Evolutionary conservation across 2,797 vertebrate genomes (phyloP), one percentile per base, ranked within the genome.

Genomic region (Gila robusta): DNA sequence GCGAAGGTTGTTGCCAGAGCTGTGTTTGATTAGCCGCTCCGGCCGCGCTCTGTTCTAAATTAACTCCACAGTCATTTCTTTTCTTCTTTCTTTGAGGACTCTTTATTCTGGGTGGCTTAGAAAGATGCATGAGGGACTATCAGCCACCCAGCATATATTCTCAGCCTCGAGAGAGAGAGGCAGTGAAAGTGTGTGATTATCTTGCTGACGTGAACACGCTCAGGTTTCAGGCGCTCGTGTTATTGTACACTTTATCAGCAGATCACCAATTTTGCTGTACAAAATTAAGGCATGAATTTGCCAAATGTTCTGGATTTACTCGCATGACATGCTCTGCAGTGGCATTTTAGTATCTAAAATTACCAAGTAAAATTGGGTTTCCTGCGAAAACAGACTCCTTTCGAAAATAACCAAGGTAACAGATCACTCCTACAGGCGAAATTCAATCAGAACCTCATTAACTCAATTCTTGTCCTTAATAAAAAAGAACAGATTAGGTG

Each of bases 11-110:
- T 93, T 95, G 93, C 92, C 88, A 93, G 91, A 94, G 93, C 95
- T 96, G 96, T 92, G 77, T 95, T 93, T 95, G 93, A 96, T 96
- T 96, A 96, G 92, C 12, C 90, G 82, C 89, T 93, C 88, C 83
- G 91, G 90, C 91, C 89, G 72, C 1, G 72, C 88, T 95, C 95
- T 96, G 95, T 91, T 95, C 92, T 91, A 90, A 91, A 93, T 96
- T 95, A 95, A 90, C 91, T 91, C 69, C 49, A 41, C 52, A 70
- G 85, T 87, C 74, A 82, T 87, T 91, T 89, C 81, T 86, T 88
- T 88, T 87, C 84, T 71, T 64, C 84, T 88, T 71, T 89, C 64
- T 82, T 67, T n/a, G 54, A 66, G 64, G 49, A 87, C 23, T 80
- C 54, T 85, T 78, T 35, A 82, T 87, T 88, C 85, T 89, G 88